phyloP scores from a whole-genome alignment of 1,140 invertebrate genomes.

The Drosophila nannoptera region DNA sequence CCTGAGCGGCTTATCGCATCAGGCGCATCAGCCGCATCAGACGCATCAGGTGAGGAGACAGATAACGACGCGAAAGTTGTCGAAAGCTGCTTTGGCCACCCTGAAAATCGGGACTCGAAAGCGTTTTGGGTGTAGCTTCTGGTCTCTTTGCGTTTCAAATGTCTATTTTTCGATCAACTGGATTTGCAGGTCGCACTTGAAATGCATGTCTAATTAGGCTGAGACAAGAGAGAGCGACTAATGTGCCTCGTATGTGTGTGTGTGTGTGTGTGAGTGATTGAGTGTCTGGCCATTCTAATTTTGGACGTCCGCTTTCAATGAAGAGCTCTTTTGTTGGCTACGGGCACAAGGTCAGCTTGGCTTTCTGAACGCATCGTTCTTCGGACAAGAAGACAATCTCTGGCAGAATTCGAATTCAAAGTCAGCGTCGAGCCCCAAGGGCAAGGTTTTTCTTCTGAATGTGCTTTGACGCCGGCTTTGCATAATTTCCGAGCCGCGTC shows the following conservation, averaged over 20 bases:
- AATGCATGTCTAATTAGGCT: slow-evolving; percentile 15
- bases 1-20: slow-evolving; percentile 10
- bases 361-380: slow-evolving; percentile 26
- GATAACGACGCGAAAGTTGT: slow-evolving; percentile 7
- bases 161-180: neutral
- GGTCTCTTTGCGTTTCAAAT: too few relatives aligned
- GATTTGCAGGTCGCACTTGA: neutral
- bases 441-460: slow-evolving; percentile 20
- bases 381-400: slow-evolving; percentile 14
- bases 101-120: neutral
- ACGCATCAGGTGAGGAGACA: neutral
- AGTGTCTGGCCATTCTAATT: slow-evolving; percentile 33
- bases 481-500: slow-evolving; percentile 22
- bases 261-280: neutral
- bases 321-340: slow-evolving; percentile 18
- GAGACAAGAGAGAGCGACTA: neutral
- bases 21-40: neutral
- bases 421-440: slow-evolving; percentile 14
- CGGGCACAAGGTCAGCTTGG: slow-evolving; percentile 28
- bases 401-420: neutral
- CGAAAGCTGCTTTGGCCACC: neutral
- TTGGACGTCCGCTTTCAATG: slow-evolving; percentile 8
- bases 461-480: slow-evolving; percentile 21
- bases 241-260: too few relatives aligned
- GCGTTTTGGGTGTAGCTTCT: neutral